Conservation (phyloP, 1,140 invertebrate genomes). For the Drosophila ananassae region DNA sequence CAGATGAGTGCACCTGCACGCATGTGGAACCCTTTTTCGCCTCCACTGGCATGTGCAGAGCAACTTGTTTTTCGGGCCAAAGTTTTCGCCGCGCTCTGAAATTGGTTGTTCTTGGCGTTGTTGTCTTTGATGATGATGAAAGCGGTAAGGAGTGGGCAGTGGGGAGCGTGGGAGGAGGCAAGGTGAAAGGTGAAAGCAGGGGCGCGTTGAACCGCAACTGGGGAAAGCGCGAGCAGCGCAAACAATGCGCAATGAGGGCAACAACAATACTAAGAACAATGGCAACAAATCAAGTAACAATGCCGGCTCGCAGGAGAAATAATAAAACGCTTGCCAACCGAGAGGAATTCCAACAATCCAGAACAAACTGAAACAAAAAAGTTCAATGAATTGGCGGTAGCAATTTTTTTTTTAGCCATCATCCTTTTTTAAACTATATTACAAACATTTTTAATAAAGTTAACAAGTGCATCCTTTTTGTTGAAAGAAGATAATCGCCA, state of each 20-base stretch:
- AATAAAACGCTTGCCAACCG: conserved; percentile 47
- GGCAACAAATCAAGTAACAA: conserved; percentile 62
- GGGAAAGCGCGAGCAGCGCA: conserved; percentile 70
- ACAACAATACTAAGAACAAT: conserved; percentile 43
- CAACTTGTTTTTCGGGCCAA: conserved; percentile 37
- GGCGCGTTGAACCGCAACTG: conserved; percentile 74
- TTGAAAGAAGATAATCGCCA: neutral
- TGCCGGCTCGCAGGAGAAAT: conserved; percentile 36
- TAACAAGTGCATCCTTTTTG: neutral
- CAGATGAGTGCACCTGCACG: conserved; percentile 69
- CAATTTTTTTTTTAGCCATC: neutral
- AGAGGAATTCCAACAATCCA: conserved; percentile 36
- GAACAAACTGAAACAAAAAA: conserved; percentile 4
- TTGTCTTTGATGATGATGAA: conserved; percentile 76
- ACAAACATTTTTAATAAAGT: neutral
- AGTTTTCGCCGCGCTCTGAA: conserved; percentile 60
- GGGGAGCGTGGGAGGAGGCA: conserved; percentile 1
- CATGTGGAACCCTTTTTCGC: conserved; percentile 76
- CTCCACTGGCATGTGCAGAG: conserved; percentile 68
- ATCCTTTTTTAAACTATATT: neutral
- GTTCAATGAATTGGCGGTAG: neutral
- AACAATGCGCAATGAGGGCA: conserved; percentile 54
- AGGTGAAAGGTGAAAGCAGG: neutral
- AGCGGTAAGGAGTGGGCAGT: conserved; percentile 41
- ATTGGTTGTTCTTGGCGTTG: conserved; percentile 33